phyloP scores from a whole-genome alignment of 2,888 invertebrate species.

The Napeogenes sylphis region DNA sequence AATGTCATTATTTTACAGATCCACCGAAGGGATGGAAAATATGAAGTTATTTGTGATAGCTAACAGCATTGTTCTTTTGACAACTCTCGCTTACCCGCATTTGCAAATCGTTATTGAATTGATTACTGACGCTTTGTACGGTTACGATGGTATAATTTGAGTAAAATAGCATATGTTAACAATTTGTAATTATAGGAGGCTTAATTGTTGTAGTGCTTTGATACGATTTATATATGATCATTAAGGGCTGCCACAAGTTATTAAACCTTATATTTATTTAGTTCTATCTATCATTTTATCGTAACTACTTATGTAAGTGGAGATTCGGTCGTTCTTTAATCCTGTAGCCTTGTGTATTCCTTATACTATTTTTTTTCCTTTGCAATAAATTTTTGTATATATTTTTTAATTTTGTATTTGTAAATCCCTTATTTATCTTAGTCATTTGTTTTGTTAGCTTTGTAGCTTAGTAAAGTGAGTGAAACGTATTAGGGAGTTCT shows the following conservation, averaged over 20 bases:
- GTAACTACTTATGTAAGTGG: no score
- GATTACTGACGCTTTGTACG: constrained; percentile 71
- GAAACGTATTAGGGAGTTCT: constrained; percentile 16
- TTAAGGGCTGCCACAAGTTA: background rate
- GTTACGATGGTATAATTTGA: constrained; percentile 38
- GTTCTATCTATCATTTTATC: no score
- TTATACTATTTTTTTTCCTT: no score
- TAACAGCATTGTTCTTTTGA: constrained; percentile 84
- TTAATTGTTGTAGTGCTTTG: background rate
- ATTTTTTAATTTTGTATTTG: background rate
- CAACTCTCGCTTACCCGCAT: constrained; percentile 86
- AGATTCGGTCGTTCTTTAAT: no score
- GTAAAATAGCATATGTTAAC: background rate
- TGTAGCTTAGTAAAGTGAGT: constrained; percentile 12
- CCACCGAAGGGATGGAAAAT: constrained; percentile 83
- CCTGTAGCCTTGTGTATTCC: no score
- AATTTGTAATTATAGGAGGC: background rate
- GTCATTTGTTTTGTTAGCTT: constrained; percentile 16
- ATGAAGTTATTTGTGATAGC: constrained; percentile 89
- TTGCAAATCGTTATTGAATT: constrained; percentile 78
- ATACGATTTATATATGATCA: background rate
- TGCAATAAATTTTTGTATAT: background rate
- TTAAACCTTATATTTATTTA: background rate
- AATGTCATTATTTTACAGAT: constrained; percentile 50
- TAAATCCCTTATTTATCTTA: background rate